Base-by-base conservation (phyloP, 2,888 invertebrate genomes). In the Andrena camellia region DNA sequence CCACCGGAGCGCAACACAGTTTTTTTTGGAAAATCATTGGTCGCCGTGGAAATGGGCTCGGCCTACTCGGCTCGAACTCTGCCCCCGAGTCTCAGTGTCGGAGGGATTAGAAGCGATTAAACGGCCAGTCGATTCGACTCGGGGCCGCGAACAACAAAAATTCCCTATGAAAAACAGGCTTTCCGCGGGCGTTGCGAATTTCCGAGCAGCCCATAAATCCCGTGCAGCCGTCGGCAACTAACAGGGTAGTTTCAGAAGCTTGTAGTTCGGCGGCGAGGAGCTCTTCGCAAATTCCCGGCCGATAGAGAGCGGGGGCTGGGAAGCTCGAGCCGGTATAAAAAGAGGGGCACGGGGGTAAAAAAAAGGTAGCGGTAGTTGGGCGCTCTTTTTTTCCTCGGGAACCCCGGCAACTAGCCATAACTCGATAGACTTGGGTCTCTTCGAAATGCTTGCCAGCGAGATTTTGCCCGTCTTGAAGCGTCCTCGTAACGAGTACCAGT, bases 221-320 rank as follows among this genome's bases (percentile, higher is more conserved):
- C 17, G 64, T 60, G 64, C 70, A 57, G 63, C 66, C 69, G 73
- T n/a, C 80, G 73, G 59, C 57, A 81, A 70, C 81, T 68, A 81
- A 81, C 71, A 42, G 69, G 77, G 23, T 48, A 81, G 83, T 83
- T 83, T 81, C 72, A 69, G 77, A 81, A 81, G 81, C 83, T 77
- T 77, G 77, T 77, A 77, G 68, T 69, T 81, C 59, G 72, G 23
- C 70, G 26, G 66, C 7, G n/a, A 35, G 69, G 83, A 77, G 81
- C 73, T 81, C 77, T 83, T 77, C 81, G 72, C 77, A 77, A 83
- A 83, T 83, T 83, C 81, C 77, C 64, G 23, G 23, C 35, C 76
- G 83, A 81, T 73, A 70, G 77, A 69, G 67, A 69, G 69, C 31
- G 67, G 59, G 17, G 48, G n/a, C 23, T 26, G 23, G 52, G 23